Evolutionary conservation across 2,113 vertebrate genomes (phyloP), one percentile per base, ranked within the genome.

Genomic region (Phoenicopterus ruber): DNA sequence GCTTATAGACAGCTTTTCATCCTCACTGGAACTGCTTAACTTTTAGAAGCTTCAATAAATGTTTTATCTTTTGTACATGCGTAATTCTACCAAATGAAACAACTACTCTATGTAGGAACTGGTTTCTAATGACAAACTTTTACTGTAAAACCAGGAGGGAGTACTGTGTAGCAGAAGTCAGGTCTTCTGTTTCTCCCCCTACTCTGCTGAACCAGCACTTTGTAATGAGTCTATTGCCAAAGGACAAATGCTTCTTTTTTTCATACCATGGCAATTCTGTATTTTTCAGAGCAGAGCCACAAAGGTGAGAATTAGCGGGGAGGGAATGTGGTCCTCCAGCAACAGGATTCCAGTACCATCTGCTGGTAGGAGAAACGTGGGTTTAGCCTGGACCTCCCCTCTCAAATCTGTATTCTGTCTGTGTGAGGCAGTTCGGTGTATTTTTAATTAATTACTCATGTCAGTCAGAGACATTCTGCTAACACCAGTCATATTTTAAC

Each of bases 391-490:
- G 74, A 91, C 24, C 14, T 81, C 32, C 34, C 13, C 36, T 62
- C n/a, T 77, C 38, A 71, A 63, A 82, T 89, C 38, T 93, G 47
- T 63, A 72, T 76, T 89, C 83, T 72, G 44, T 40, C 54, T 50
- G 31, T 78, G 52, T 31, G 15, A 93, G 54, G 47, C 54, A 89
- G 40, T 62, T 87, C 74, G 69, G 66, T 62, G n/a, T 87, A 55
- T 89, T 95, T 94, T 97, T 69, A 94, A 83, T 95, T 94, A 90
- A 97, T 95, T 95, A 86, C 87, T 97, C 42, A 46, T 82, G 82
- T 90, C 93, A 93, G 52, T 96, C 82, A 82, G 36, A 92, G 42
- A n/a, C 24, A 52, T 44, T 93, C 49, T 71, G 57, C 40, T 92
- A 94, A 89, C 46, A 49, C 25, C 62, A 96, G 76, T 95, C 87